These are phyloP conservation scores for Lasaia peninsularis DNA, from an alignment of 1,140 invertebrate species.

Conservation along the genomic window DNA sequence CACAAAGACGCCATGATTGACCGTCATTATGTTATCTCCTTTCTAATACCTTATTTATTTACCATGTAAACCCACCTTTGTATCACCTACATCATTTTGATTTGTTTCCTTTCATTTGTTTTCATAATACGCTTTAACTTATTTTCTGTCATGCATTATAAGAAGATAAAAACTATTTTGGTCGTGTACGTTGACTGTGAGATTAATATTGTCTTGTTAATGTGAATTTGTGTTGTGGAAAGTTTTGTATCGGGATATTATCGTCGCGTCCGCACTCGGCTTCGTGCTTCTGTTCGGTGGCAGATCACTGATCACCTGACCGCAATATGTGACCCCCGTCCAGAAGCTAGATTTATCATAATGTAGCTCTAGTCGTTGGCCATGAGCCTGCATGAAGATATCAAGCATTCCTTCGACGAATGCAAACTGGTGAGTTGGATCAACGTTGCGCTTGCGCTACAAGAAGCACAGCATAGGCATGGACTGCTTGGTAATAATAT, in stretches of 20 bases:
- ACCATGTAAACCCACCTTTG: background rate
- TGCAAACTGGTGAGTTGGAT: slow-evolving; percentile 62
- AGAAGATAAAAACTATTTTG: slow-evolving; percentile 73
- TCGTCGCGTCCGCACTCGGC: slow-evolving; percentile 68
- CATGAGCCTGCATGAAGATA: slow-evolving; percentile 62
- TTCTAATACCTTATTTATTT: background rate
- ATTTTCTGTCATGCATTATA: slow-evolving; percentile 50
- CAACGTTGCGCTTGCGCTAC: slow-evolving; percentile 44
- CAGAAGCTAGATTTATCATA: slow-evolving; percentile 55
- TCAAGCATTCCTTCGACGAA: slow-evolving; percentile 69
- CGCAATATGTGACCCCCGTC: slow-evolving; percentile 61
- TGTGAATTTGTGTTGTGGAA: slow-evolving; percentile 76
- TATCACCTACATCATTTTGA: slow-evolving; percentile 11
- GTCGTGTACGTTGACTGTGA: slow-evolving; percentile 72
- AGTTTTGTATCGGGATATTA: slow-evolving; percentile 46
- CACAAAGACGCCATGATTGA: background rate
- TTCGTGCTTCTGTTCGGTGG: slow-evolving; percentile 60
- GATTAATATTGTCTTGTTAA: slow-evolving; percentile 70
- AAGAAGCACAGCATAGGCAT: slow-evolving; percentile 35
- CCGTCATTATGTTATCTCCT: background rate
- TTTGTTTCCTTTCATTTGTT: slow-evolving; percentile 31
- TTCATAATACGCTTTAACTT: slow-evolving; percentile 57
- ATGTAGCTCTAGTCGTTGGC: slow-evolving; percentile 63
- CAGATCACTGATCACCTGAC: slow-evolving; percentile 59
- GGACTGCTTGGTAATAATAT: slow-evolving; percentile 33